Percentiles rank a stretch among this genome's conserved stretches.
Conservation (phyloP, 2,888 invertebrate species). For the Lingula anatina region DNA sequence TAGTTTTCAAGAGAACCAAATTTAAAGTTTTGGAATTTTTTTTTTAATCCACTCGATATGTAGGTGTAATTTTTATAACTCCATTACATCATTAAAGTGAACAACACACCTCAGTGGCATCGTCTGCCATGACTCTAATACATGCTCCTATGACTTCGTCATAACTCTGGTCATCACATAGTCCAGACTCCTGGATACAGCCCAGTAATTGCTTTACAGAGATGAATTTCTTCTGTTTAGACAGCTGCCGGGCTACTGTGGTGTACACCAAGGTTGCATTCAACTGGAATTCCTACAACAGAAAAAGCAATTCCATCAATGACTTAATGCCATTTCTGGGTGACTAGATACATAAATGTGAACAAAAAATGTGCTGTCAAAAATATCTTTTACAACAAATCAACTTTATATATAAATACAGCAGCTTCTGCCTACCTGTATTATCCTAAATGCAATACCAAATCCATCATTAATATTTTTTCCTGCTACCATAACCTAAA, state of each 20-base stretch:
- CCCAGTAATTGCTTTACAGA: slow-evolving; percentile 33
- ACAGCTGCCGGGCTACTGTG: slow-evolving; percentile 35
- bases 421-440: slow-evolving; percentile 37
- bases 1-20: too few species aligned
- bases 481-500: slow-evolving; percentile 44
- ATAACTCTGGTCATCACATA: slow-evolving; percentile 30
- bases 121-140: slow-evolving; percentile 38
- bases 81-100: too few species aligned
- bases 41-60: too few species aligned
- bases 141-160: slow-evolving; percentile 48
- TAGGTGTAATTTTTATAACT: too few species aligned
- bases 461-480: slow-evolving; percentile 40
- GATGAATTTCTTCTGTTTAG: slow-evolving; percentile 25
- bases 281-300: slow-evolving; percentile 43
- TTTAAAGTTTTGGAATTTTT: too few species aligned
- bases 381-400: too few species aligned
- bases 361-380: too few species aligned
- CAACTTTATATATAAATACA: too few species aligned
- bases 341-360: too few species aligned
- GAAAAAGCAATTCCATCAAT: too few species aligned
- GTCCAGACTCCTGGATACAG: slow-evolving; percentile 26
- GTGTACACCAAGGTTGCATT: slow-evolving; percentile 33
- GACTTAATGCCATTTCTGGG: too few species aligned
- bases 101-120: slow-evolving; percentile 37
- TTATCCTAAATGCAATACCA: slow-evolving; percentile 40